Base-by-base conservation (phyloP, 2,888 invertebrate species). In the Aporophyla lueneburgensis region DNA sequence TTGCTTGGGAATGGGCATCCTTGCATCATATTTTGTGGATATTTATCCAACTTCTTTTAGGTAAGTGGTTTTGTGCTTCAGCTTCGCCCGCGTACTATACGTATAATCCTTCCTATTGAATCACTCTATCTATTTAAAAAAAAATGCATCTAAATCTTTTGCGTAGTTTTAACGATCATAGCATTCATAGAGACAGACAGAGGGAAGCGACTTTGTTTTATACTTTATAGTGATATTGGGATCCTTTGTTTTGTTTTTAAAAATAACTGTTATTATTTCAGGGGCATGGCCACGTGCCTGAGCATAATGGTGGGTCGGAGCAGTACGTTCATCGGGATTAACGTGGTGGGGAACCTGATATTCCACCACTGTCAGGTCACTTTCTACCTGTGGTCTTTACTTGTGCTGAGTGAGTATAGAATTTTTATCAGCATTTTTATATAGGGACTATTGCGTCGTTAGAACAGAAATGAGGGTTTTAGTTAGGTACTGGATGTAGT, bases 231-330 rank as follows among this genome's bases (percentile, higher is more conserved):
- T 5, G 2, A 68, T 12, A 40, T 24, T 14, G 24, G 9, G 19
- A 43, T 14, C 2, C 10, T 46, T 33, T 2, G 9, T 2, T 46
- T 24, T 56, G 43, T 86, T 89, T 19, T n/a, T 40, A 46, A 5
- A 0, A 16, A 27, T 24, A 4, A 58, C 4, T 72, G 6, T 16
- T 74, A n/a, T 21, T 14, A 0, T 71, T 77, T 0, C 83, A 83
- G 96, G 81, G 96, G 96, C 0, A 96, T 96, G 96, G 96, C 93
- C 16, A 90, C 95, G 0, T 96, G 96, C 27, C 92, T 96, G 1
- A 95, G 96, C 80, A 94, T 96, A 43, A 96, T 96, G 95, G 96
- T 96, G 40, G 96, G 96, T 0, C 86, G 96, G 0, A 95, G 93
- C 73, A 92, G 93, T 70, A 92, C 96, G 0, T 96, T 96, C 81